A percentile compares a stretch with the other conserved stretches of the same genome.
Conservation (phyloP, 2,888 invertebrate species). For the Synergus laeviventris region DNA sequence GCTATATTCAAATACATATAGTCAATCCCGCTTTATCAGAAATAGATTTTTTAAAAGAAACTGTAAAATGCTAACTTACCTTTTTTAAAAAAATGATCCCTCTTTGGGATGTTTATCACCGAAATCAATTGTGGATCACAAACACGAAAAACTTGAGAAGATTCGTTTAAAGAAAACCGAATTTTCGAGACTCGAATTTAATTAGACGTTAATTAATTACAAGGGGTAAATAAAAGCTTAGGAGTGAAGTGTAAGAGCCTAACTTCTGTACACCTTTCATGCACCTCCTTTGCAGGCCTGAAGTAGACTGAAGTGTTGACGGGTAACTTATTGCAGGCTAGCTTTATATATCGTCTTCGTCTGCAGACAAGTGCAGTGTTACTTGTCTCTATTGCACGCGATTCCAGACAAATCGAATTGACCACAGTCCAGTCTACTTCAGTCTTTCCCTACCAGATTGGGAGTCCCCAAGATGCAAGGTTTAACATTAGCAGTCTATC, state of each 20-base stretch:
- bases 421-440: neutral
- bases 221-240: neutral
- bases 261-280: neutral
- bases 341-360: constrained; percentile 34
- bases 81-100: constrained; percentile 10
- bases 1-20: no score
- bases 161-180: neutral
- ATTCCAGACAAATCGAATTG: constrained; percentile 13
- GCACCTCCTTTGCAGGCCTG: constrained; percentile 28
- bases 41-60: neutral
- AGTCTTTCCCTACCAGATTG: neutral
- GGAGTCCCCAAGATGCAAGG: neutral
- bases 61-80: constrained; percentile 1
- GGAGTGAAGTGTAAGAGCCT: neutral
- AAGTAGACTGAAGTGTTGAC: constrained; percentile 27
- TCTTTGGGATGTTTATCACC: neutral
- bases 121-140: neutral
- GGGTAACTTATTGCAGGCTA: constrained; percentile 15
- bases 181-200: neutral
- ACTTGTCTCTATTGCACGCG: constrained; percentile 15
- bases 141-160: constrained; percentile 1
- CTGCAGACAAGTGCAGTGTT: neutral
- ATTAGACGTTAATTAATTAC: neutral
- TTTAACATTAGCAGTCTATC: neutral
- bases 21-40: no score